Percentiles rank a stretch among this genome's conserved stretches.
Evolutionary conservation across 2,797 vertebrate species (phyloP).

Genomic region (Sebastes cheni): DNA sequence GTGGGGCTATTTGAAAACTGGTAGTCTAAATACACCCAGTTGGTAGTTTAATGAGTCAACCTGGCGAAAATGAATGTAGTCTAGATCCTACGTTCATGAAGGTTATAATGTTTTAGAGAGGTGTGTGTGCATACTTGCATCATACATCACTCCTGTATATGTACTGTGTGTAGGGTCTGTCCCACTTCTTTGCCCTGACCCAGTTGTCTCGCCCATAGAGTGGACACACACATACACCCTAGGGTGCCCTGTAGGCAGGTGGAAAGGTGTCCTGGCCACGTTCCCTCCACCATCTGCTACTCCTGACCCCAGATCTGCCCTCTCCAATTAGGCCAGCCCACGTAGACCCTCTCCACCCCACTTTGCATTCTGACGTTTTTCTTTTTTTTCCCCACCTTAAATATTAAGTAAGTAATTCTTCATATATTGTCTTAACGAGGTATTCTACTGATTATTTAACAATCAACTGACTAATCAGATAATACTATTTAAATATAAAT

Average conservation of each 20-base stretch:
- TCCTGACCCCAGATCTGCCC: conserved; percentile 38
- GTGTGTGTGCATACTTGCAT: background rate
- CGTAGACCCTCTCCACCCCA: background rate
- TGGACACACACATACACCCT: conserved; percentile 28
- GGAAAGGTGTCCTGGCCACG: conserved; percentile 51
- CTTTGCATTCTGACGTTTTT: background rate
- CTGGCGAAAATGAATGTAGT: background rate
- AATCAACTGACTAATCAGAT: background rate
- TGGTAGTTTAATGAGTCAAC: background rate
- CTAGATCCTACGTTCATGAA: background rate
- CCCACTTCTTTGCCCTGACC: conserved; percentile 58
- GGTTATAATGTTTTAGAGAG: background rate
- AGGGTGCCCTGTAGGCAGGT: conserved; percentile 59
- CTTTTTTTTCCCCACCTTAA: background rate
- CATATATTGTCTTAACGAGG: background rate
- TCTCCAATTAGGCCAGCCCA: conserved; percentile 42
- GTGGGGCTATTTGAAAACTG: too few relatives aligned
- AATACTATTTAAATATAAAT: background rate
- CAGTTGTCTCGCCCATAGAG: conserved; percentile 45
- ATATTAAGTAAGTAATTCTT: background rate
- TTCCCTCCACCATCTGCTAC: conserved; percentile 59
- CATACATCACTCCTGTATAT: background rate
- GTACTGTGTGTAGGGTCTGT: conserved; percentile 12
- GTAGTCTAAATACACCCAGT: too few relatives aligned
- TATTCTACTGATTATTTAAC: background rate